Percentiles rank a stretch among this genome's conserved stretches.
Conservation (phyloP, 2,113 vertebrate species). For the Nothoprocta perdicaria region DNA sequence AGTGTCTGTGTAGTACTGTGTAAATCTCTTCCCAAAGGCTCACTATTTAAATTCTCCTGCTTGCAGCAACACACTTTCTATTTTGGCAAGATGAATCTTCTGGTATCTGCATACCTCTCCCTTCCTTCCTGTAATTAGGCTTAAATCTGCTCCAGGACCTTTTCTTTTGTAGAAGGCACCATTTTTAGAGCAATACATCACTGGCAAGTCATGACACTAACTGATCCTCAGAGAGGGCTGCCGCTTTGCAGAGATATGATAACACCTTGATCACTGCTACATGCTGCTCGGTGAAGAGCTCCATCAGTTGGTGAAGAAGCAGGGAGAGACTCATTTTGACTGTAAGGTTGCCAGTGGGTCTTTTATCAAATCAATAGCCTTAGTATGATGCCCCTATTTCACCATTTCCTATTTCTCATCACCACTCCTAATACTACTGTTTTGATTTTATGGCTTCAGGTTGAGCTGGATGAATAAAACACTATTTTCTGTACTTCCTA, state of each 20-base stretch:
- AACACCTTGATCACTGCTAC: constrained; percentile 46
- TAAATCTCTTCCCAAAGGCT: constrained; percentile 24
- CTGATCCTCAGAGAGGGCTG: constrained; percentile 46
- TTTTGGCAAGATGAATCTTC: constrained; percentile 68
- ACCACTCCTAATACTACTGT: neutral
- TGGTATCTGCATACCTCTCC: constrained; percentile 61
- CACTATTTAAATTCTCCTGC: constrained; percentile 33
- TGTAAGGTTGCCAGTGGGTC: neutral
- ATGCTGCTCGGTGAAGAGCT: neutral
- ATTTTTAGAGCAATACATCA: constrained; percentile 76
- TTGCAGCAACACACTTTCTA: constrained; percentile 50
- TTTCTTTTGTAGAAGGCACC: constrained; percentile 69
- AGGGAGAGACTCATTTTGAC: neutral
- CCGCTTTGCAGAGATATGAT: neutral
- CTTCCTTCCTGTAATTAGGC: constrained; percentile 74
- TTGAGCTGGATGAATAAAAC: neutral
- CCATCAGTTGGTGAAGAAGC: constrained; percentile 45
- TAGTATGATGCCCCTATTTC: neutral
- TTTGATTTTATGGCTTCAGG: neutral
- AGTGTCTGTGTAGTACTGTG: constrained; percentile 26
- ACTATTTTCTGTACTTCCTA: neutral
- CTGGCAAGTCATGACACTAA: constrained; percentile 67
- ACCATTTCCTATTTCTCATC: neutral
- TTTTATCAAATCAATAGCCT: neutral
- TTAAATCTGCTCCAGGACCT: constrained; percentile 73